Percentiles rank a stretch among this genome's conserved stretches.
Conservation (phyloP, 2,113 vertebrate genomes). For the Myodes glareolus region DNA sequence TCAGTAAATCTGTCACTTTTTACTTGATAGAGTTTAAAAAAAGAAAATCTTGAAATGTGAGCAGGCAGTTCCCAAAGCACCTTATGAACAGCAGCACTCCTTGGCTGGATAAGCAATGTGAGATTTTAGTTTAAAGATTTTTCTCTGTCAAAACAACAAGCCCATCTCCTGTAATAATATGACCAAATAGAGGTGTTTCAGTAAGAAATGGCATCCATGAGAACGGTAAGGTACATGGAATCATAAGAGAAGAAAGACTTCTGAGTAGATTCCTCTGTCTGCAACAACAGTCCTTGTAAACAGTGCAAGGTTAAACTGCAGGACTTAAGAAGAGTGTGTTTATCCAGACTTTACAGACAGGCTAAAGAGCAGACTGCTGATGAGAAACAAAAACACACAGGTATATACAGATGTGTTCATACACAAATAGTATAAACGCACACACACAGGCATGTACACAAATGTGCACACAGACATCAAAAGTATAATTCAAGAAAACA, state of each 20-base stretch:
- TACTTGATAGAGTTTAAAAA: slow-evolving; percentile 67
- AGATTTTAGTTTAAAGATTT: slow-evolving; percentile 64
- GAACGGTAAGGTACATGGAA: not conserved
- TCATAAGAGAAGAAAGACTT: not conserved
- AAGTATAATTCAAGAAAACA: not conserved
- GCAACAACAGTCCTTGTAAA: not conserved
- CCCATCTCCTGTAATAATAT: slow-evolving; percentile 8
- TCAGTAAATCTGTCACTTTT: slow-evolving; percentile 58
- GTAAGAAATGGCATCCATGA: slow-evolving; percentile 37
- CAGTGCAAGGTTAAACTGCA: not conserved
- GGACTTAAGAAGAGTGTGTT: not conserved
- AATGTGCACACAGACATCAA: too few relatives aligned
- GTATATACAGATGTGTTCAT: not conserved
- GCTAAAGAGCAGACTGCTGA: not conserved
- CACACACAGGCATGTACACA: not conserved
- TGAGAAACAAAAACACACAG: not conserved
- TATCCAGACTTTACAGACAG: not conserved
- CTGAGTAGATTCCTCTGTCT: not conserved
- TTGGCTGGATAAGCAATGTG: slow-evolving; percentile 62
- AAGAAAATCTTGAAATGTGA: slow-evolving; percentile 67
- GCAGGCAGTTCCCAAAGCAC: slow-evolving; percentile 66
- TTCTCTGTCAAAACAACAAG: slow-evolving; percentile 59
- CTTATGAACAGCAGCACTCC: slow-evolving; percentile 47
- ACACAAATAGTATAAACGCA: not conserved
- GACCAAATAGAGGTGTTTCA: slow-evolving; percentile 9